Evolutionary conservation across 2,888 invertebrate species (phyloP), one percentile per base, ranked within the genome.

Genomic region (Macrosiphum euphorbiae): DNA sequence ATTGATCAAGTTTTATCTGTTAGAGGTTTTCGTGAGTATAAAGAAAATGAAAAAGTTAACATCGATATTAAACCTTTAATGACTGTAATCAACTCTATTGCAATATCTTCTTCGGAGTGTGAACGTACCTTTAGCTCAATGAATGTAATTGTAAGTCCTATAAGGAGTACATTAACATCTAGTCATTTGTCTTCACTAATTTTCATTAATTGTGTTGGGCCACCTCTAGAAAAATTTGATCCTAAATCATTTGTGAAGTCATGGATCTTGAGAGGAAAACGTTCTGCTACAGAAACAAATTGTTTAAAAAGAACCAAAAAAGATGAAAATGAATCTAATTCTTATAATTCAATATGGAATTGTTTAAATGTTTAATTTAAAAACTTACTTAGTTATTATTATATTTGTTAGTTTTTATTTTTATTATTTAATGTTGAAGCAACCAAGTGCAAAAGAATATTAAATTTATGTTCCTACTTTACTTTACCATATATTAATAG

Each of bases 301-400:
- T 89, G 61, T 89, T 89, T 89, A 89, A 89, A 89, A 61, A 89
- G 47, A 89, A 58, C 41, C 26, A 89, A 89, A 89, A 89, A 89
- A 89, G n/a, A 87, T 47, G 24, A 47, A 87, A 87, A 47, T 87
- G 50, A 87, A 87, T 87, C 58, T 58, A 50, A 87, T 89, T 26
- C 89, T 26, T 89, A 89, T 89, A 41, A 89, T 58, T 41, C 89
- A 41, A 89, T 89, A 89, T 89, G 58, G 58, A 58, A 89, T 24
- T 89, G 89, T 58, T 58, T 89, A 41, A 58, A 89, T 58, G 41
- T 44, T 89, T 58, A 89, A 89, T 58, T 89, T 8, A 55, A 10
- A 55, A 55, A 87, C 47, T 87, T 28, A 50, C 47, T 47, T 87
- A 26, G 28, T 87, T 87, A 47, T 87, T 87, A 47, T 47, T 87